A percentile compares a stretch with the other conserved stretches of the same genome.
These are phyloP conservation scores for Pedionomus torquatus DNA, from an alignment of 2,113 vertebrate genomes.

Conservation along the genomic window DNA sequence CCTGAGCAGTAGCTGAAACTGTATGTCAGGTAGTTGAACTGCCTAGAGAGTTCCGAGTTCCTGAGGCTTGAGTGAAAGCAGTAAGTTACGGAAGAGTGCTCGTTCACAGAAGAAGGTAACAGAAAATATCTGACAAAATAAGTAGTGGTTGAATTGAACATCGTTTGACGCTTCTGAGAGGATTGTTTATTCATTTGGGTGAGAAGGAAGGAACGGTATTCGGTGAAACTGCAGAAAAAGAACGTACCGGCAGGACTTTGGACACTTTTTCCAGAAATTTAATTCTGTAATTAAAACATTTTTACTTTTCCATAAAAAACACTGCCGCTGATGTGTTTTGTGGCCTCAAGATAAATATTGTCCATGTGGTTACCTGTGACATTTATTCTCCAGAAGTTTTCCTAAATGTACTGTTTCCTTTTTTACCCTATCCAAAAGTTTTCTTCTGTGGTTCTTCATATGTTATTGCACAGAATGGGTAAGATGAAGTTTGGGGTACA, in stretches of 20 bases:
- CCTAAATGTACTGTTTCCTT: background rate
- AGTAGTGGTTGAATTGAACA: background rate
- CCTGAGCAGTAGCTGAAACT: background rate
- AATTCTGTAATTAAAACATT: background rate
- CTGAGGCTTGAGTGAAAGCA: background rate
- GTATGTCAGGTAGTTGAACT: background rate
- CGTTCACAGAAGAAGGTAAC: background rate
- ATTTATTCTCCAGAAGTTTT: background rate
- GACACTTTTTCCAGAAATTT: background rate
- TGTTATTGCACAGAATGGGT: background rate
- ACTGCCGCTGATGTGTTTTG: background rate
- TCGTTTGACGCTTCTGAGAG: background rate
- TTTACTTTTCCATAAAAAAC: too few species aligned
- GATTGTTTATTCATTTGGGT: background rate
- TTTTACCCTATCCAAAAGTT: background rate
- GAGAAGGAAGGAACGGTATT: background rate
- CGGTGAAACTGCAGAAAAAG: background rate
- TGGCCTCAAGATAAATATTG: background rate
- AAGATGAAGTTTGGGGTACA: background rate
- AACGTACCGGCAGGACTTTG: background rate
- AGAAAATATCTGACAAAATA: background rate
- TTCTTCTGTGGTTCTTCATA: background rate
- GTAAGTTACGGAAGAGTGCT: background rate
- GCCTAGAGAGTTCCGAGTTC: background rate
- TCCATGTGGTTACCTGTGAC: fast-evolving